These are phyloP conservation scores for Antheraea pernyi DNA, from an alignment of 1,140 invertebrate species.

Conservation along the genomic window DNA sequence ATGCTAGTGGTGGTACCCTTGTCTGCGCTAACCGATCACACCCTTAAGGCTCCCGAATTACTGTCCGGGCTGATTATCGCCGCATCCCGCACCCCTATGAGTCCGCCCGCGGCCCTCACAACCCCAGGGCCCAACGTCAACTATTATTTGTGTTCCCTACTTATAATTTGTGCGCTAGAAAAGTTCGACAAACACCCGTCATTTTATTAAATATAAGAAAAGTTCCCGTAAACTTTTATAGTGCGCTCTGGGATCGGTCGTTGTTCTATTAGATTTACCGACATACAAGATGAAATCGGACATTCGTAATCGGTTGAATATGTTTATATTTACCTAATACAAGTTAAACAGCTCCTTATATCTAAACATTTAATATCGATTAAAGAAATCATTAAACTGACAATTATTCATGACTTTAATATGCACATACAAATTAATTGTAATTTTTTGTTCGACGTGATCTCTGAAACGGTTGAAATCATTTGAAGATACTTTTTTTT, in stretches of 20 bases:
- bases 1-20: constrained; percentile 67
- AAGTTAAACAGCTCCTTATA: constrained; percentile 27
- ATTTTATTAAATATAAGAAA: constrained; percentile 73
- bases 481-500: no score
- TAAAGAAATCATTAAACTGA: no score
- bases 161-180: constrained; percentile 72
- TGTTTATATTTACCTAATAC: constrained; percentile 28
- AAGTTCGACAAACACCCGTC: constrained; percentile 69
- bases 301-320: constrained; percentile 42
- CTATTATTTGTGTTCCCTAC: constrained; percentile 75
- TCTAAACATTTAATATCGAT: constrained; percentile 19
- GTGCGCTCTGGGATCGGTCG: constrained; percentile 62
- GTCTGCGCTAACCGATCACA: constrained; percentile 75
- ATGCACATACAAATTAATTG: no score
- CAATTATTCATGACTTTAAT: no score
- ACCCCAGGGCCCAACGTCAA: constrained; percentile 55
- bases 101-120: constrained; percentile 33
- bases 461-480: no score
- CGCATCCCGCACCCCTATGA: constrained; percentile 31
- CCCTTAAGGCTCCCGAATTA: constrained; percentile 74
- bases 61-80: constrained; percentile 72
- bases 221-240: constrained; percentile 58
- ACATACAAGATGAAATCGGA: constrained; percentile 48
- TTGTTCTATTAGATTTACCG: constrained; percentile 55
- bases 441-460: no score